Base-by-base conservation (phyloP, 2,113 vertebrate species). In the Brachyistius frenatus region DNA sequence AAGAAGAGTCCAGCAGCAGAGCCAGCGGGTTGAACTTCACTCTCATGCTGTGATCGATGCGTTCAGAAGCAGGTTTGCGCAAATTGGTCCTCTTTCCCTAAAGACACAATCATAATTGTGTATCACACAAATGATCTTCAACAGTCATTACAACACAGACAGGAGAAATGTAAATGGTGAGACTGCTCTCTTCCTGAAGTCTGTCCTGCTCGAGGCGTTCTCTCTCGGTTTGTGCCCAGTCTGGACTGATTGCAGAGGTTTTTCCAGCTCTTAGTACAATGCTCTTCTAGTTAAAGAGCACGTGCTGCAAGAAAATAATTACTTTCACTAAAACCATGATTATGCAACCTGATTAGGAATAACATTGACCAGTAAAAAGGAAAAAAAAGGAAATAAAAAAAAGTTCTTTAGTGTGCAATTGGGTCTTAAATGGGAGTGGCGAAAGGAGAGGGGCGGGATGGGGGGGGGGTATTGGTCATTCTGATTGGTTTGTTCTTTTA, bases 11-110 rank as follows among this genome's bases (percentile, higher is more conserved):
- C 58, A 99, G 93, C 57, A 99, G 96, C 70, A 99, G 92, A 0
- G 98, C 97, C 0, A 99, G 94, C 0, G 98, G 98, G 90, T 99
- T 99, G 92, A 99, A 99, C 76, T 96, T 97, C 83, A 99, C 98
- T 88, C 98, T 95, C 98, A 99, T 98, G 71, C 90, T 93, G 55
- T 99, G 98, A 6, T 94, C 95, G 35, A 99, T 98, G 73, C 98
- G 94, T 83, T 99, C 98, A 0, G 98, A 99, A 33, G 95, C 96
- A 0, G 72, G 76, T 92, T 99, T 99, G 15, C 97, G 96, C 86
- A 99, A 84, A 86, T 99, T 99, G 0, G 98, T 99, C 88, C 98
- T 96, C 89, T 99, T 99, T 46, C 97, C 98, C 98, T 99, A 52
- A 46, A 90, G 56, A 86, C 32, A 76, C 36, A 81, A 74, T n/a